Evolutionary conservation across 2,888 invertebrate species (phyloP), one percentile per base, ranked within the genome.

Genomic region (Himalopsyche tibetana): DNA sequence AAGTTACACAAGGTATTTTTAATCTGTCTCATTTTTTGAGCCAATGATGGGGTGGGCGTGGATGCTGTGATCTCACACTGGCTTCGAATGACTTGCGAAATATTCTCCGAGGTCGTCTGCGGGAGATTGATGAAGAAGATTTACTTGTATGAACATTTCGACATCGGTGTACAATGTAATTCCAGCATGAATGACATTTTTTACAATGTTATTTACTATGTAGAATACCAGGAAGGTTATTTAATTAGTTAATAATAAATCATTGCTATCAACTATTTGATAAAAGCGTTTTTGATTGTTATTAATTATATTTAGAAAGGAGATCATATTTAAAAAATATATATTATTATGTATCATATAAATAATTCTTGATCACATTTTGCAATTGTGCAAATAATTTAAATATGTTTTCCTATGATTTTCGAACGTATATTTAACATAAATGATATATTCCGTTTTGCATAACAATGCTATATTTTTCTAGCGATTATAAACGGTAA

Each of bases 21-120:
- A 63, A 63, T 63, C 63, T 63, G 63, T 63, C 63, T 63, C 28
- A 63, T 8, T 8, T 63, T 63, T 63, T 63, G 63, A 63, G 63
- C 28, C 63, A 63, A 63, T 63, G 2, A 63, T 19, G 28, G 56
- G 63, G 63, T 63, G 63, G 63, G 63, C 63, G 63, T 63, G n/a
- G 19, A 63, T 15, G 8, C 8, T 19, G 19, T 28, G 63, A 51
- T 51, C 51, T 51, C 51, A 63, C n/a, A 63, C 63, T 2, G 28
- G 19, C 19, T 63, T 19, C 19, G 28, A 19, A 28, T 11, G 19
- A 19, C 19, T 63, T 63, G 63, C 63, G 63, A 63, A 63, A 63
- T 63, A 19, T 19, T 19, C 28, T 28, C 0, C 63, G 63, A 63
- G 63, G 63, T 63, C 63, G 63, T 63, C 19, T 63, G 63, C 28